These are phyloP conservation scores for Acholoe squamosa DNA, from an alignment of 2,888 invertebrate genomes.

Conservation along the genomic window DNA sequence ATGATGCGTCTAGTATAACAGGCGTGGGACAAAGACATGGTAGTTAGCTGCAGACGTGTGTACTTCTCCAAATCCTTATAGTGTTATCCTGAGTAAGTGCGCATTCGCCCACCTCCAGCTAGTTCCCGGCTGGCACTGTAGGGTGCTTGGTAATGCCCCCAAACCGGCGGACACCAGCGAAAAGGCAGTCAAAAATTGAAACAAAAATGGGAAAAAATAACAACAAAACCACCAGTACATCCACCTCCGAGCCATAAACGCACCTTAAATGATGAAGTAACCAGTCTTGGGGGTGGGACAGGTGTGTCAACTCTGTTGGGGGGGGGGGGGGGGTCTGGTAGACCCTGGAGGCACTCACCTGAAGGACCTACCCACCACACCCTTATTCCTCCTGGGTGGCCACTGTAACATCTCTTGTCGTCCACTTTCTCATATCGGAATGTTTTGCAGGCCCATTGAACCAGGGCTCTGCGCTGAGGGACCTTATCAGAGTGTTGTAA, in stretches of 20 bases:
- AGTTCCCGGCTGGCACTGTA: not conserved
- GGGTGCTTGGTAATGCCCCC: not conserved
- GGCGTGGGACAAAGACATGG: not conserved
- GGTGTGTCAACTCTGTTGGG: too few species aligned
- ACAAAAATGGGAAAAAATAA: conserved; percentile 31
- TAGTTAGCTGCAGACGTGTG: not conserved
- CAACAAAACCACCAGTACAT: not conserved
- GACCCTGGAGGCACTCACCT: too few species aligned
- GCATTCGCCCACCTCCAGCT: not conserved
- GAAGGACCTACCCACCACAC: not conserved
- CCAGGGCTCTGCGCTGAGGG: not conserved
- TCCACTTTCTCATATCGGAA: conserved; percentile 12
- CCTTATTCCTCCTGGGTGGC: not conserved
- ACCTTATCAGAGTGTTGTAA: not conserved
- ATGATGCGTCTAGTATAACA: not conserved
- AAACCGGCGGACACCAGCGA: not conserved
- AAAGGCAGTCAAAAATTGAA: not conserved
- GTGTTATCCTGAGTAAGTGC: not conserved
- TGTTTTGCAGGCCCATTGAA: not conserved
- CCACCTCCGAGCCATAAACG: not conserved
- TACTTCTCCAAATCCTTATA: not conserved
- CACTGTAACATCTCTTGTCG: too few species aligned
- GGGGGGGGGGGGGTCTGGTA: too few species aligned
- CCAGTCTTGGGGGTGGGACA: too few species aligned
- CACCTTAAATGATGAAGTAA: not conserved